phyloP scores from a whole-genome alignment of 2,888 invertebrate species.

The Malthinus seriepunctatus region DNA sequence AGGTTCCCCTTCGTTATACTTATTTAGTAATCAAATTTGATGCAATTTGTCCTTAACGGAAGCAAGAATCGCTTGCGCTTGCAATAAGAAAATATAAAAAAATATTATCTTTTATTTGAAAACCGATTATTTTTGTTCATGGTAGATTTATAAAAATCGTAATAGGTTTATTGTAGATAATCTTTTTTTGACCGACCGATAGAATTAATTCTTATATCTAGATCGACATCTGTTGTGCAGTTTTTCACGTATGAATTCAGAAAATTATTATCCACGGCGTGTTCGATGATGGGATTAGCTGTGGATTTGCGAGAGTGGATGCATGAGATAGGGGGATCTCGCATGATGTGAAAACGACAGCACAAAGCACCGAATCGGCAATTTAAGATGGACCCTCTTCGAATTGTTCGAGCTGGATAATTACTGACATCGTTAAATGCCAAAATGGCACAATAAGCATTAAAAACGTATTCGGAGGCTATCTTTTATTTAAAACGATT shows the following conservation, averaged over 20 bases:
- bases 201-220: conserved; percentile 31
- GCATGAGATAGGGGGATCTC: conserved; percentile 28
- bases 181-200: conserved; percentile 25
- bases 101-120: conserved; percentile 14
- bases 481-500: conserved; percentile 27
- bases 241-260: conserved; percentile 29
- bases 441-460: conserved; percentile 25
- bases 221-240: conserved; percentile 32
- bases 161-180: conserved; percentile 12
- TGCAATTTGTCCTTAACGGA: conserved; percentile 20
- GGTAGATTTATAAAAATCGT: conserved; percentile 15
- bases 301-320: conserved; percentile 30
- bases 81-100: conserved; percentile 5
- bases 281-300: conserved; percentile 29
- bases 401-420: conserved; percentile 20
- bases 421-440: conserved; percentile 27
- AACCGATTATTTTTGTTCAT: conserved; percentile 2
- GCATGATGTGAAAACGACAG: conserved; percentile 22
- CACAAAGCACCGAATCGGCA: conserved; percentile 25
- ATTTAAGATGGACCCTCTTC: conserved; percentile 28
- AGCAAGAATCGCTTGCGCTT: conserved; percentile 22
- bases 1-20: conserved; percentile 19
- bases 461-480: conserved; percentile 22
- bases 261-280: conserved; percentile 32
- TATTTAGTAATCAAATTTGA: conserved; percentile 28